Conservation (phyloP, 2,888 invertebrate genomes). For the Tanypteryx hageni region DNA sequence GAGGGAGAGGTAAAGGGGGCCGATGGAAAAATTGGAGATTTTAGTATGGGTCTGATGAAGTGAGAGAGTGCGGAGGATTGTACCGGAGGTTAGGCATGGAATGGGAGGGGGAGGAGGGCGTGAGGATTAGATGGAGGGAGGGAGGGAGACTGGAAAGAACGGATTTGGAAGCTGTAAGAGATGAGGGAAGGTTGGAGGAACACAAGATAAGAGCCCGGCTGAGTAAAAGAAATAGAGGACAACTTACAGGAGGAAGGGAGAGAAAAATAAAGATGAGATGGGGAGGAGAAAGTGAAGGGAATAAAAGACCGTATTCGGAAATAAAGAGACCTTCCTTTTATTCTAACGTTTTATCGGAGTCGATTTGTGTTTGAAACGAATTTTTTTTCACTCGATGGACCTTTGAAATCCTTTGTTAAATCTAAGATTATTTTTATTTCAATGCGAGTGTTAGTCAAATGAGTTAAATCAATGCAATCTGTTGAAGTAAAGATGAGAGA, state of each 20-base stretch:
- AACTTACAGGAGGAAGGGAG: background rate
- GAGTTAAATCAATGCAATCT: conserved; percentile 44
- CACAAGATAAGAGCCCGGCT: conserved; percentile 24
- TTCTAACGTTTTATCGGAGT: conserved; percentile 21
- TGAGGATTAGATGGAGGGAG: background rate
- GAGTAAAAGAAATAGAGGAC: background rate
- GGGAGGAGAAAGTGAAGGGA: background rate
- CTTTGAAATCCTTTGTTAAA: conserved; percentile 46
- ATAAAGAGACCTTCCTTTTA: background rate
- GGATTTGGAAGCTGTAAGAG: background rate
- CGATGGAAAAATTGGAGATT: conserved; percentile 51
- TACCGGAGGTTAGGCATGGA: background rate
- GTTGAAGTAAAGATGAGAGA: background rate
- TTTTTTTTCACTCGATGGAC: conserved; percentile 37
- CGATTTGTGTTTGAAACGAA: conserved; percentile 40
- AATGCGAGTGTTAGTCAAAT: conserved; percentile 24
- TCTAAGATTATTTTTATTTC: background rate
- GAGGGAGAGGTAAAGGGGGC: background rate
- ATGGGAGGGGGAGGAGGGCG: background rate
- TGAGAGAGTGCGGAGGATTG: background rate
- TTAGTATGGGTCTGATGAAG: conserved; percentile 63
- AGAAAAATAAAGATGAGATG: background rate
- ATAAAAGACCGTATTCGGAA: background rate
- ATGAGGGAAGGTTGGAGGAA: background rate
- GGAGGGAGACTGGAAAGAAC: background rate